A percentile compares a stretch with the other conserved stretches of the same genome.
Conservation (phyloP, 1,140 invertebrate genomes). For the Magallana ariakensis region DNA sequence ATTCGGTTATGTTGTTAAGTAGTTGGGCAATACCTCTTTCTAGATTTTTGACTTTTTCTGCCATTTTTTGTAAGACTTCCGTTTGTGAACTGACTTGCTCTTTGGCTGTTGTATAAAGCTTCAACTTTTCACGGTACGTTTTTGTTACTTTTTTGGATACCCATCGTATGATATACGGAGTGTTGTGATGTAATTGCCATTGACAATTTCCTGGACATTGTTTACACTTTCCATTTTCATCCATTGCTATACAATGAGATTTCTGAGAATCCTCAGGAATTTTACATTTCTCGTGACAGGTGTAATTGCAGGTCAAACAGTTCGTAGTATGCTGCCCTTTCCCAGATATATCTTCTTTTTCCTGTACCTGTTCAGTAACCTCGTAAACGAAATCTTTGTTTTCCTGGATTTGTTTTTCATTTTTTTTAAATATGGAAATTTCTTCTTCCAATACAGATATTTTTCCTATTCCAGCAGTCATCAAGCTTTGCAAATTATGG, state of each 20-base stretch:
- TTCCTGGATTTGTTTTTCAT: constrained; percentile 51
- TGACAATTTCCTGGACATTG: constrained; percentile 49
- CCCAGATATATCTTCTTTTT: constrained; percentile 22
- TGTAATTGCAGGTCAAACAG: constrained; percentile 57
- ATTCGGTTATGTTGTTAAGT: not conserved
- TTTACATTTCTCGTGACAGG: constrained; percentile 55
- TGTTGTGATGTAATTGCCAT: constrained; percentile 53
- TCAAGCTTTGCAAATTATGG: constrained; percentile 43
- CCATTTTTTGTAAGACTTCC: constrained; percentile 24
- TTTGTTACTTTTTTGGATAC: constrained; percentile 29
- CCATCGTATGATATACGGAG: constrained; percentile 43
- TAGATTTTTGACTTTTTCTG: not conserved
- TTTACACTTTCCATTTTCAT: constrained; percentile 40
- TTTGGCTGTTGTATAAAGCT: constrained; percentile 13
- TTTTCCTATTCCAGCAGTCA: constrained; percentile 44
- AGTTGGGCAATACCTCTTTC: not conserved
- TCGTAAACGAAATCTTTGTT: constrained; percentile 58
- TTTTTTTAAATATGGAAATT: constrained; percentile 46
- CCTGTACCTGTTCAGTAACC: constrained; percentile 46
- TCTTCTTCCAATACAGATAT: constrained; percentile 44
- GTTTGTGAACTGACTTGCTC: not conserved
- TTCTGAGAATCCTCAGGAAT: constrained; percentile 41
- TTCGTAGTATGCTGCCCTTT: constrained; percentile 56
- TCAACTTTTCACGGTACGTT: constrained; percentile 41
- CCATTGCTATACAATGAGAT: constrained; percentile 39